phyloP scores from a whole-genome alignment of 2,888 invertebrate species.

The Strigamia transsilvanica region DNA sequence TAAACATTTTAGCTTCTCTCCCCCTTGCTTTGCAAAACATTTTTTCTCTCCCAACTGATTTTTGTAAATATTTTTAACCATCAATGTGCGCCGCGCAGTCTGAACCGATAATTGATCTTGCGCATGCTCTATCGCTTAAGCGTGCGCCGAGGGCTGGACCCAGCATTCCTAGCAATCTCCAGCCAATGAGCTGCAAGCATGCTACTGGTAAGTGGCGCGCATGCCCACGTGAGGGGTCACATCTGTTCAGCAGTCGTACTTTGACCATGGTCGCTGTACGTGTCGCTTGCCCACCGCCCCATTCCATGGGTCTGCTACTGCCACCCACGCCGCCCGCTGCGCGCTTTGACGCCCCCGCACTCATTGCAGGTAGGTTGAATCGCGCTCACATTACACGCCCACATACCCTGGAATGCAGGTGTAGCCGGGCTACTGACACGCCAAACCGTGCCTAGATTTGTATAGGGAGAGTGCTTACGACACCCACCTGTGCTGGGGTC shows the following conservation, averaged over 20 bases:
- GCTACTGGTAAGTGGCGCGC: conserved; percentile 15
- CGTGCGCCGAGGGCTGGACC: conserved; percentile 16
- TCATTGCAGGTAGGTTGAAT: conserved; percentile 18
- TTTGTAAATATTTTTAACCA: not conserved
- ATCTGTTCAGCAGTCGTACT: not conserved
- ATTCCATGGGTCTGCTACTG: conserved; percentile 10
- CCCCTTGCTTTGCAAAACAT: no score
- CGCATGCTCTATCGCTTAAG: conserved; percentile 11
- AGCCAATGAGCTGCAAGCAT: not conserved
- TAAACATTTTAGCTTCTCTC: not conserved
- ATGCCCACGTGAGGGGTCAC: conserved; percentile 20
- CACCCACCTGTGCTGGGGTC: not conserved
- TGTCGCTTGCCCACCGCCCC: conserved; percentile 10
- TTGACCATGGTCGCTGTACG: not conserved
- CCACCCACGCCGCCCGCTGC: conserved; percentile 6
- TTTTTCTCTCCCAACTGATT: not conserved
- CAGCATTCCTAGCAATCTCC: not conserved
- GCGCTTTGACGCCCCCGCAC: conserved; percentile 9
- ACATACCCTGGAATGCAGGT: conserved; percentile 2
- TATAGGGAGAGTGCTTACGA: not conserved
- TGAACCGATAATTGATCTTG: not conserved
- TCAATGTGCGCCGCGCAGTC: conserved; percentile 2
- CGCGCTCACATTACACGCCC: not conserved
- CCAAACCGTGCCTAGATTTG: not conserved
- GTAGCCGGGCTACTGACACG: conserved; percentile 2